Percentiles rank a stretch among this genome's conserved stretches.
Conservation (phyloP, 1,140 invertebrate species). For the Leptinotarsa lineolata region DNA sequence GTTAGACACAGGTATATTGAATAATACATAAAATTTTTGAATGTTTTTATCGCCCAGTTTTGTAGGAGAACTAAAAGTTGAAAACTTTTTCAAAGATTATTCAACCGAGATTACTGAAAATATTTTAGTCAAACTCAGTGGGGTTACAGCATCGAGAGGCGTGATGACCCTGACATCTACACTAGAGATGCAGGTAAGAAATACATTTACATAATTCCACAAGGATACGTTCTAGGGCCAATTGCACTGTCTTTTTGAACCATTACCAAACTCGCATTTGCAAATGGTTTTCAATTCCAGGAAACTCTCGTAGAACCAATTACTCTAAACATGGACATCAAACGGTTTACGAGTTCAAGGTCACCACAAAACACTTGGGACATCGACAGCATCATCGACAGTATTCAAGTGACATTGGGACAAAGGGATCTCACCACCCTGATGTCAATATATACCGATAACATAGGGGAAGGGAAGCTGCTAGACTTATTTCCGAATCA, state of each 20-base stretch:
- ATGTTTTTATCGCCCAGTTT: neutral
- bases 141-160: slow-evolving; percentile 70
- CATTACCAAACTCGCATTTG: too few species aligned
- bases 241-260: too few species aligned
- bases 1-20: slow-evolving; percentile 68
- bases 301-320: slow-evolving; percentile 79
- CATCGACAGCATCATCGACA: slow-evolving; percentile 69
- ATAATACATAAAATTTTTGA: slow-evolving; percentile 24
- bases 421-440: slow-evolving; percentile 74
- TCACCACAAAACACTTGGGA: slow-evolving; percentile 62
- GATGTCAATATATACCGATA: slow-evolving; percentile 70
- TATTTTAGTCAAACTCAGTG: slow-evolving; percentile 69
- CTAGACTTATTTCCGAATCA: slow-evolving; percentile 50
- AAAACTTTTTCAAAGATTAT: slow-evolving; percentile 79
- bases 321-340: slow-evolving; percentile 73
- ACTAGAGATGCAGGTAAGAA: slow-evolving; percentile 69
- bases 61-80: slow-evolving; percentile 71
- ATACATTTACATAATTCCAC: neutral
- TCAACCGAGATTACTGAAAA: slow-evolving; percentile 66
- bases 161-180: slow-evolving; percentile 73
- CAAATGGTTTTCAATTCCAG: slow-evolving; percentile 48
- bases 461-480: slow-evolving; percentile 57
- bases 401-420: slow-evolving; percentile 69
- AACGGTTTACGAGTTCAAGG: slow-evolving; percentile 63
- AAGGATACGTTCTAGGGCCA: too few species aligned